Percentiles rank a stretch among this genome's conserved stretches.
Conservation (phyloP, 2,113 vertebrate genomes). For the Buteo buteo region DNA sequence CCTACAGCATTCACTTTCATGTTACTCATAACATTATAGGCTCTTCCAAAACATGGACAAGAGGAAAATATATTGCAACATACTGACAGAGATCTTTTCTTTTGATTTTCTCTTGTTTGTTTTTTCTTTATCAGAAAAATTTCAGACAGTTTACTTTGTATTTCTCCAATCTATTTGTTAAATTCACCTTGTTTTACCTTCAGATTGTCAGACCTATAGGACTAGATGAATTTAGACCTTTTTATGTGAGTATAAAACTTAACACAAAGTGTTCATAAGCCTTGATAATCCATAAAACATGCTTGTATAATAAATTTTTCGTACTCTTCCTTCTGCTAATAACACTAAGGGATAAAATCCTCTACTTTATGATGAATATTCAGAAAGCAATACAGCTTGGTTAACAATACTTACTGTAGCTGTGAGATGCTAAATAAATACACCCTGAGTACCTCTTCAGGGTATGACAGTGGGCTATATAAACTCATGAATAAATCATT, state of each 20-base stretch:
- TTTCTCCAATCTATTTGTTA: not conserved
- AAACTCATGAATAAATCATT: not conserved
- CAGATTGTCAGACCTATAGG: not conserved
- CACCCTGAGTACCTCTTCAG: not conserved
- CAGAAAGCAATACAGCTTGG: not conserved
- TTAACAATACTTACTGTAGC: not conserved
- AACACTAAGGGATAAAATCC: not conserved
- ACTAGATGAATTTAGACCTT: not conserved
- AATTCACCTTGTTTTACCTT: not conserved
- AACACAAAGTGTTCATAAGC: not conserved
- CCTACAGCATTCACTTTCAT: not conserved
- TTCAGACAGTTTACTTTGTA: not conserved
- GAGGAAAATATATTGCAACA: not conserved
- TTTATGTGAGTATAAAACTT: not conserved
- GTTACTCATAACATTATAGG: not conserved
- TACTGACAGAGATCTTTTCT: not conserved
- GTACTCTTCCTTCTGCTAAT: not conserved
- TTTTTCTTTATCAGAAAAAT: not conserved
- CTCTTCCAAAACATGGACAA: not conserved
- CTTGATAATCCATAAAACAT: not conserved
- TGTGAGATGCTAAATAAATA: not conserved
- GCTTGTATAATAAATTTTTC: not conserved
- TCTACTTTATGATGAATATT: not conserved
- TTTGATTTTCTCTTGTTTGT: not conserved
- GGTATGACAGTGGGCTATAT: not conserved